Evolutionary conservation across 2,888 invertebrate genomes (phyloP), one percentile per base, ranked within the genome.

Genomic region (Tricholauxania praeusta): DNA sequence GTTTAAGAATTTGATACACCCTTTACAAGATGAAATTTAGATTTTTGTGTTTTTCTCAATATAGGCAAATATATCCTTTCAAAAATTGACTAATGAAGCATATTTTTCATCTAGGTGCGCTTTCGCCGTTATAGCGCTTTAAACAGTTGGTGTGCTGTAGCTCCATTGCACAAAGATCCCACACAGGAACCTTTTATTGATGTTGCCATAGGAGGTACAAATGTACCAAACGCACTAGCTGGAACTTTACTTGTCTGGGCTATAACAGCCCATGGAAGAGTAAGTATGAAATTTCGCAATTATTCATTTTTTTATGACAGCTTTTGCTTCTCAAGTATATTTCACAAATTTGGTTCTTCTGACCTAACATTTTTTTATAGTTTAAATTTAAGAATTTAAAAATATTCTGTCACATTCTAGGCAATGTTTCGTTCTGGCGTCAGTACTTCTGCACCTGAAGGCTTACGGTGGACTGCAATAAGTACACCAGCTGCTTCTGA

Each of bases 111-210:
- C 8, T 64, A 81, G 81, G 76, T 81, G 74, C 90, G 97, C 74
- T 94, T 94, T 84, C 89, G 97, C 71, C 91, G 94, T 81, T 97
- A 96, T 83, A 93, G 93, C 86, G 96, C 96, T 10, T 92, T 96
- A 88, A 96, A 96, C 88, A 93, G 93, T 59, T 97, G 97, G 97
- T 95, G 96, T 88, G 94, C 95, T 53, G 94, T 97, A 82, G 94
- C 95, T 72, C 94, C 96, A 15, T 89, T 96, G 75, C 94, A 95
- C 85, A 94, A 95, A 88, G 96, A 96, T 88, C 93, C 95, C 28
- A 96, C 96, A 0, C 93, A 91, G 85, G 97, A 97, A 85, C 97
- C 97, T 6, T 97, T 98, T 82, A 96, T 96, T 83, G 96, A 97
- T 89, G 91, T 97, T 63, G 91, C 93, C 74, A 93, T 96, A 79